phyloP scores from a whole-genome alignment of 1,140 invertebrate genomes.

The Euschistus heros region DNA sequence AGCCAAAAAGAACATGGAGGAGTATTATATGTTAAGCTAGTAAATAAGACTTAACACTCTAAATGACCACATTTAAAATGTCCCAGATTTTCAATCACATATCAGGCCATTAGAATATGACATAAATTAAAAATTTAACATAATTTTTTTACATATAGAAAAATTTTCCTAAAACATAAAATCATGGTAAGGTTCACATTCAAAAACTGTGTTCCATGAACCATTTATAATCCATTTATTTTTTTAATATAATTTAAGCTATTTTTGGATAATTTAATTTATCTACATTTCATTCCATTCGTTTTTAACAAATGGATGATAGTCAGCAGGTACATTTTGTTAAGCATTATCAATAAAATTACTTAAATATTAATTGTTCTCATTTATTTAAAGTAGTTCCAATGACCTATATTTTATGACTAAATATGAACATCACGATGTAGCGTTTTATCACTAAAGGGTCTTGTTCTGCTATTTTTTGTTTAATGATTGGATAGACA shows the following conservation, averaged over 20 bases:
- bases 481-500: no score
- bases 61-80: not conserved
- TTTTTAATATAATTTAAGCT: constrained; percentile 18
- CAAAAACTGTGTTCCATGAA: constrained; percentile 12
- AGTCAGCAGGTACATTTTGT: constrained; percentile 23
- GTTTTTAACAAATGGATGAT: constrained; percentile 21
- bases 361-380: constrained; percentile 11
- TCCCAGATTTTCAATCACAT: constrained; percentile 13
- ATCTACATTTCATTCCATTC: constrained; percentile 19
- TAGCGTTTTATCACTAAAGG: constrained; percentile 21
- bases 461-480: not conserved
- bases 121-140: not conserved
- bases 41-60: no score
- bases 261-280: constrained; percentile 24
- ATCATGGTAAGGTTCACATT: not conserved
- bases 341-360: constrained; percentile 10
- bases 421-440: constrained; percentile 24
- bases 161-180: constrained; percentile 22
- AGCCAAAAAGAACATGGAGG: not conserved
- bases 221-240: constrained; percentile 12
- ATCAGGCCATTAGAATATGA: constrained; percentile 24
- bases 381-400: constrained; percentile 15
- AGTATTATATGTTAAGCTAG: not conserved
- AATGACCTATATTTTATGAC: constrained; percentile 24
- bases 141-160: constrained; percentile 12